Percentiles rank a stretch among this genome's conserved stretches.
Evolutionary conservation across 2,113 vertebrate genomes (phyloP).

Genomic region (Chaenogobius annularis): DNA sequence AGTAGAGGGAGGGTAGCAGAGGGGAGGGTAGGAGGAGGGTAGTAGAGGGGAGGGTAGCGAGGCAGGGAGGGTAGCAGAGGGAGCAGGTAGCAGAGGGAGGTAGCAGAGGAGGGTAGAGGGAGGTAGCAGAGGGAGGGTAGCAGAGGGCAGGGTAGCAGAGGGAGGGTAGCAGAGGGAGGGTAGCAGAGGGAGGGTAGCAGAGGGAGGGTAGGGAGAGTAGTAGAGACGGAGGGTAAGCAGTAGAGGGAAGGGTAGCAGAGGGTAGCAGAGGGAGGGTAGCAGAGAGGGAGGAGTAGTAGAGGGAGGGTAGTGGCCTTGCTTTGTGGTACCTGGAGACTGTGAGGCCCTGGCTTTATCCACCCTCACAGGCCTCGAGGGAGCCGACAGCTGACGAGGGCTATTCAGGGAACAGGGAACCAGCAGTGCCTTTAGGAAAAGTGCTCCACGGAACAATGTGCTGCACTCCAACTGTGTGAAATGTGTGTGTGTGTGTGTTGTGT

Average conservation of each 20-base stretch:
- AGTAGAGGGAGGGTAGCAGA: neutral
- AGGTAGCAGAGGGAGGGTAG: too few relatives aligned
- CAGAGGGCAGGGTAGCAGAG: too few relatives aligned
- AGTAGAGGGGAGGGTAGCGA: neutral
- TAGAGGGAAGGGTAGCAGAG: too few relatives aligned
- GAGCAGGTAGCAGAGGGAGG: too few relatives aligned
- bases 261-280: neutral
- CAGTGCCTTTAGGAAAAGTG: slow-evolving; percentile 13
- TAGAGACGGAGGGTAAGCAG: too few relatives aligned
- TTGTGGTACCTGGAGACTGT: slow-evolving; percentile 55
- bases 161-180: too few relatives aligned
- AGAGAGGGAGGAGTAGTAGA: neutral
- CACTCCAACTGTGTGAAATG: slow-evolving; percentile 24
- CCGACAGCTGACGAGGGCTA: slow-evolving; percentile 54
- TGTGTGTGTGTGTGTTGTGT: too few relatives aligned
- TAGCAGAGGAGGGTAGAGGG: too few relatives aligned
- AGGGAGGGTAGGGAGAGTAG: too few relatives aligned
- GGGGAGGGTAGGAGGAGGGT: neutral
- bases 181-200: too few relatives aligned
- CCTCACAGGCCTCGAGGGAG: slow-evolving; percentile 53
- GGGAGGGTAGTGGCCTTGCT: slow-evolving; percentile 42
- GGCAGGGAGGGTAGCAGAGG: too few relatives aligned
- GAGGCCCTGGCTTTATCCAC: slow-evolving; percentile 50
- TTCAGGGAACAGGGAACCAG: slow-evolving; percentile 33
- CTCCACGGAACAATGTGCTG: slow-evolving; percentile 36